phyloP scores from a whole-genome alignment of 2,888 invertebrate genomes.

The Brachyptera putata region DNA sequence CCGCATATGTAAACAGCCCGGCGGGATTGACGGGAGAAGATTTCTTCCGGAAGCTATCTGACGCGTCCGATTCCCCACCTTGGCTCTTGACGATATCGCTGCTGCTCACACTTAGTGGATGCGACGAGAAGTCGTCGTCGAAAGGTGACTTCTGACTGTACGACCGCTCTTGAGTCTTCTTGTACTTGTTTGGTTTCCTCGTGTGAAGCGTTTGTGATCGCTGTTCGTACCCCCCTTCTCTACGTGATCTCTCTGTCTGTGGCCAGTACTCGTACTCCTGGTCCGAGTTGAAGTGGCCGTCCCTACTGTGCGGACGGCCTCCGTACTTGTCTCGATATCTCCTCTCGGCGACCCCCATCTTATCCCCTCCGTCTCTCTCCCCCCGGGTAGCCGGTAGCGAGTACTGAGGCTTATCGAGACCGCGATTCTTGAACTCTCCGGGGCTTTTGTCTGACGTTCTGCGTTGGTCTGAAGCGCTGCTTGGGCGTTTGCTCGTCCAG shows the following conservation, averaged over 20 bases:
- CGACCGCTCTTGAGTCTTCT: slow-evolving; percentile 24
- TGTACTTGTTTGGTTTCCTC: slow-evolving; percentile 35
- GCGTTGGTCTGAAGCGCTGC: slow-evolving; percentile 53
- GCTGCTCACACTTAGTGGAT: slow-evolving; percentile 43
- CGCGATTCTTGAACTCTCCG: slow-evolving; percentile 27
- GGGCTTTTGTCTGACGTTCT: slow-evolving; percentile 27
- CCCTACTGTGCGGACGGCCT: slow-evolving; percentile 47
- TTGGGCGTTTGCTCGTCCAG: slow-evolving; percentile 51
- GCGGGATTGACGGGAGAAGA: slow-evolving; percentile 14
- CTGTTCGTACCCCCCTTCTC: slow-evolving; percentile 40
- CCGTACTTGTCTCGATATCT: slow-evolving; percentile 43
- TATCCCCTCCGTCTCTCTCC: too few relatives aligned
- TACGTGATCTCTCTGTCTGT: slow-evolving; percentile 44
- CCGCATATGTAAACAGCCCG: slow-evolving; percentile 16
- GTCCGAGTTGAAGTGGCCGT: slow-evolving; percentile 41
- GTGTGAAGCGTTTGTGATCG: slow-evolving; percentile 38
- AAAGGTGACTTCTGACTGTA: slow-evolving; percentile 52
- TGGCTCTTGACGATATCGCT: slow-evolving; percentile 34
- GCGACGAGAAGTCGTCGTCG: slow-evolving; percentile 55
- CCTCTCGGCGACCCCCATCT: slow-evolving; percentile 25
- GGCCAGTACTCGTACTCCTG: slow-evolving; percentile 31
- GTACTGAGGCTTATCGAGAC: slow-evolving; percentile 27
- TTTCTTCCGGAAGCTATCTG: slow-evolving; percentile 24
- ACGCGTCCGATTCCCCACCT: slow-evolving; percentile 27
- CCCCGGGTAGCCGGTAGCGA: slow-evolving; percentile 6